phyloP scores from a whole-genome alignment of 1,140 invertebrate species.

The Anoplolepis gracilipes region DNA sequence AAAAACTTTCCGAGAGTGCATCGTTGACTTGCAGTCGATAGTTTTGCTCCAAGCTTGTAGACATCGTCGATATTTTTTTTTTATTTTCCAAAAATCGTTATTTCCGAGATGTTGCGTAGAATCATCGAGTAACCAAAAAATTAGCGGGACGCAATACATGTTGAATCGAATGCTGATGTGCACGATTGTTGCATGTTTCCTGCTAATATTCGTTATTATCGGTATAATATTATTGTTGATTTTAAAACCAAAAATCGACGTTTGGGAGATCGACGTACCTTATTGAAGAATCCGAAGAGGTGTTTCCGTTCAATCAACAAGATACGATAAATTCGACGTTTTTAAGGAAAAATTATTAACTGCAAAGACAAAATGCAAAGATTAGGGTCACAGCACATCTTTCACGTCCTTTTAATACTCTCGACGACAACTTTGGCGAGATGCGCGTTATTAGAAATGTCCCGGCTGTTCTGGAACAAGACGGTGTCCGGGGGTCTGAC shows the following conservation, averaged over 20 bases:
- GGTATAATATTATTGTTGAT: slow-evolving; percentile 72
- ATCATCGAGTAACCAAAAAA: not conserved
- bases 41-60: slow-evolving; percentile 1
- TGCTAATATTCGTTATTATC: slow-evolving; percentile 76
- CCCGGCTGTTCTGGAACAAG: slow-evolving; percentile 80
- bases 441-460: slow-evolving; percentile 80
- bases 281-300: not conserved
- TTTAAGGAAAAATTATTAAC: not conserved
- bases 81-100: not conserved
- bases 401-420: slow-evolving; percentile 20
- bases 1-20: slow-evolving; percentile 75
- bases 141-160: not conserved
- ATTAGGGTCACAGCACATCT: not conserved
- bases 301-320: not conserved
- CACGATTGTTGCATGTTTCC: slow-evolving; percentile 71
- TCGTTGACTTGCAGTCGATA: slow-evolving; percentile 73
- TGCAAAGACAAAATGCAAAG: not conserved
- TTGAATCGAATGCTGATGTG: slow-evolving; percentile 71
- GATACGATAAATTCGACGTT: not conserved
- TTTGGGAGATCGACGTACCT: slow-evolving; percentile 73
- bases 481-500: slow-evolving; percentile 78
- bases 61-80: not conserved
- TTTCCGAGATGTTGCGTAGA: not conserved
- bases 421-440: slow-evolving; percentile 29
- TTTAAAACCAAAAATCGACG: slow-evolving; percentile 77